Conservation (phyloP, 2,113 vertebrate genomes). For the Corythornis vintsioides region DNA sequence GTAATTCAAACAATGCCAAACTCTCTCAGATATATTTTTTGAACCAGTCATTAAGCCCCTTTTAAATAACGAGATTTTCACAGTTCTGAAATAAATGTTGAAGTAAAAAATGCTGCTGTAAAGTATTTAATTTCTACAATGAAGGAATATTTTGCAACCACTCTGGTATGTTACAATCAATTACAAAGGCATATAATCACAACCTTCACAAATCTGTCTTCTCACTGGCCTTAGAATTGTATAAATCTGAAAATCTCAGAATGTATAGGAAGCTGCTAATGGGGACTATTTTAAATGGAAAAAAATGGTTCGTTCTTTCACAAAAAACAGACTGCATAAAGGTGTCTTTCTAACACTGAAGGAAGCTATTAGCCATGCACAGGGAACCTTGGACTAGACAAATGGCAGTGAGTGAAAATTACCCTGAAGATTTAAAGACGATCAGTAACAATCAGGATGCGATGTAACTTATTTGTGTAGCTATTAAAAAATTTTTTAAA, state of each 20-base stretch:
- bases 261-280: neutral
- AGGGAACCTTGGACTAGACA: neutral
- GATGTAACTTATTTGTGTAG: neutral
- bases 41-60: neutral
- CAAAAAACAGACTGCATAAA: neutral
- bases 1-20: neutral
- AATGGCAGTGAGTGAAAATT: neutral
- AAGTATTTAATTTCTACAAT: neutral
- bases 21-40: neutral
- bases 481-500: neutral
- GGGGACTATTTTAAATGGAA: neutral
- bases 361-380: neutral
- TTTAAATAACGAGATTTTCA: neutral
- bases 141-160: neutral
- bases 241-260: neutral
- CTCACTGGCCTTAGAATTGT: neutral
- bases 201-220: neutral
- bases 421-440: neutral
- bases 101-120: neutral
- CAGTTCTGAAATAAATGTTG: neutral
- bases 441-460: neutral
- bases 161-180: neutral
- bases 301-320: neutral
- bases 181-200: neutral
- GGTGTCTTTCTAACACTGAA: neutral